Evolutionary conservation across 2,888 invertebrate genomes (phyloP), one percentile per base, ranked within the genome.

Genomic region (Ganaspis brasiliensis): DNA sequence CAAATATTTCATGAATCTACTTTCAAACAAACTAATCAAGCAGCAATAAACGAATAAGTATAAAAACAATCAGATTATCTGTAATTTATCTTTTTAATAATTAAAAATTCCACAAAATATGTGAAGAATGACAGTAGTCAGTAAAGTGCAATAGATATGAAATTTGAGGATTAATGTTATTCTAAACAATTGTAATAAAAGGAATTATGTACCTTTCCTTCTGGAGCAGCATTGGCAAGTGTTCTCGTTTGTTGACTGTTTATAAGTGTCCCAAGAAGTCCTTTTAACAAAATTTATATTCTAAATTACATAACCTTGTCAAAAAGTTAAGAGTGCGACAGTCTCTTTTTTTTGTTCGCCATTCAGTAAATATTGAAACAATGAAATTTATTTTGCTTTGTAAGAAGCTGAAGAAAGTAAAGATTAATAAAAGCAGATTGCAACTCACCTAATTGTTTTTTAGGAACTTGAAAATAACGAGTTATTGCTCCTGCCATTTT

Each of bases 401-500:
- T 21, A 12, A n/a, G 3, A 0, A 10, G 14, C 21, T 45, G n/a
- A 1, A 9, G n/a, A 24, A 24, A 8, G 24, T 67, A 21, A n/a
- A 9, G 31, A 57, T 35, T 45, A 59, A 55, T n/a, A 75, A 52
- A 63, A 72, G 12, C 80, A 14, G 55, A 55, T 72, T 76, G 82
- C 72, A 89, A 90, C 91, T 93, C 93, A 96, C 96, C 95, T 87
- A 94, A 92, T 92, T 95, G 93, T 85, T 92, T 92, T 90, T 92
- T 94, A 81, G 92, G 89, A 81, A 92, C 83, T 85, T 93, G 93
- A 93, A 94, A 93, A 91, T 94, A 93, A 91, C 96, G 94, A 88
- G 94, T 93, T 90, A 96, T 92, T 86, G 94, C 94, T 91, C 94
- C 94, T 93, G 96, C 96, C 96, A 96, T 96, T 93, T 95, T 94